phyloP scores from a whole-genome alignment of 2,113 vertebrate genomes.

The Spheniscus mendiculus region DNA sequence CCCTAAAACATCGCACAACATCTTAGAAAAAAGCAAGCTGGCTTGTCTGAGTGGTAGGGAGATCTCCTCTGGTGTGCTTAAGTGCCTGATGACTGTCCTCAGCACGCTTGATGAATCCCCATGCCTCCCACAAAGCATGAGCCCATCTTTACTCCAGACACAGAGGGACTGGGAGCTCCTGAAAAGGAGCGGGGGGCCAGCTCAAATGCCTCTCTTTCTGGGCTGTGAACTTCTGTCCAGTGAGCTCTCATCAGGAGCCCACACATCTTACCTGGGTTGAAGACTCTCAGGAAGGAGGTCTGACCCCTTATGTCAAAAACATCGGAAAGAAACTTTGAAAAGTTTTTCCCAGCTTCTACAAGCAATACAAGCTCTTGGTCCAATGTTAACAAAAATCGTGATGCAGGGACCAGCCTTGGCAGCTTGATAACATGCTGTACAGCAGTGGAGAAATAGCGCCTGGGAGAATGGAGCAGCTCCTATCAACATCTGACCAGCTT shows the following conservation, averaged over 20 bases:
- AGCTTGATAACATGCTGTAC: neutral
- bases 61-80: neutral
- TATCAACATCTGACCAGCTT: neutral
- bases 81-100: neutral
- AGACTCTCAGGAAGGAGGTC: neutral
- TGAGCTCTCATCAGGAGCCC: neutral
- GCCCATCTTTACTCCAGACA: neutral
- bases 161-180: neutral
- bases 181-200: neutral
- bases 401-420: neutral
- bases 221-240: neutral
- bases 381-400: neutral
- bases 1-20: neutral
- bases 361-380: neutral
- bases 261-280: neutral
- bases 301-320: neutral
- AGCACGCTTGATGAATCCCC: accelerated
- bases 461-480: neutral
- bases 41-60: neutral
- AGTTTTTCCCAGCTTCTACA: neutral
- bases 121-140: accelerated
- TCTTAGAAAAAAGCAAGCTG: neutral
- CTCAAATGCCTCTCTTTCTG: neutral
- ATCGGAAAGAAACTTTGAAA: neutral
- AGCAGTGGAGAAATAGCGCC: neutral